These are phyloP conservation scores for Emys orbicularis DNA, from an alignment of 2,797 vertebrate genomes.

Conservation along the genomic window DNA sequence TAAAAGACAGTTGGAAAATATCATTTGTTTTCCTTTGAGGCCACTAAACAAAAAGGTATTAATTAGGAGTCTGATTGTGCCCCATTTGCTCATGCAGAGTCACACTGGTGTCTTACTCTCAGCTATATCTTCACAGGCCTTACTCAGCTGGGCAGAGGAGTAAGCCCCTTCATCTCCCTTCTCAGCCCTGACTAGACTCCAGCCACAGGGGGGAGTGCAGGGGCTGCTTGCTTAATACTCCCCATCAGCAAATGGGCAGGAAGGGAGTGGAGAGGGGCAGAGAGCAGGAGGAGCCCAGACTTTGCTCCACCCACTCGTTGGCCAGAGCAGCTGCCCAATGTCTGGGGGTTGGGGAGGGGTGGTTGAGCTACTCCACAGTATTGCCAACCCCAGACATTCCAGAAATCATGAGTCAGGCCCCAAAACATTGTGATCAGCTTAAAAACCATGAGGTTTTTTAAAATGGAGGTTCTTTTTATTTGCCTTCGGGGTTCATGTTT, in stretches of 20 bases:
- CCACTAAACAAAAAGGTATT: not conserved
- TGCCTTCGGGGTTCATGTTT: not conserved
- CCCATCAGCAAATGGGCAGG: not conserved
- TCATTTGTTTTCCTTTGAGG: fast-evolving
- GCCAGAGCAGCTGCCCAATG: not conserved
- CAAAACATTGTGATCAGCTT: not conserved
- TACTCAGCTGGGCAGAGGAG: not conserved
- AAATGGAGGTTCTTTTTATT: not conserved
- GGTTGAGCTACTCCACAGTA: not conserved
- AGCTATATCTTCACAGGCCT: fast-evolving
- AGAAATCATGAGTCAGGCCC: not conserved
- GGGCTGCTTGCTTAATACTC: not conserved
- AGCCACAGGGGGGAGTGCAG: not conserved
- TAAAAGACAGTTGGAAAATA: slow-evolving; percentile 2
- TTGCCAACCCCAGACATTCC: not conserved
- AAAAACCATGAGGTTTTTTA: not conserved
- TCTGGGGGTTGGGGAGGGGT: not conserved
- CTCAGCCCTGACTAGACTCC: not conserved
- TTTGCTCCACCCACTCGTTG: not conserved
- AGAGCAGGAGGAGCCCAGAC: not conserved
- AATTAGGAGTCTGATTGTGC: fast-evolving
- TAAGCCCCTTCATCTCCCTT: not conserved
- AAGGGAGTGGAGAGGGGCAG: not conserved
- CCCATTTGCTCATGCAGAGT: fast-evolving
- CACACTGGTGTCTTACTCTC: fast-evolving